Conservation (phyloP, 1,140 invertebrate species). For the Danaus melanippus region DNA sequence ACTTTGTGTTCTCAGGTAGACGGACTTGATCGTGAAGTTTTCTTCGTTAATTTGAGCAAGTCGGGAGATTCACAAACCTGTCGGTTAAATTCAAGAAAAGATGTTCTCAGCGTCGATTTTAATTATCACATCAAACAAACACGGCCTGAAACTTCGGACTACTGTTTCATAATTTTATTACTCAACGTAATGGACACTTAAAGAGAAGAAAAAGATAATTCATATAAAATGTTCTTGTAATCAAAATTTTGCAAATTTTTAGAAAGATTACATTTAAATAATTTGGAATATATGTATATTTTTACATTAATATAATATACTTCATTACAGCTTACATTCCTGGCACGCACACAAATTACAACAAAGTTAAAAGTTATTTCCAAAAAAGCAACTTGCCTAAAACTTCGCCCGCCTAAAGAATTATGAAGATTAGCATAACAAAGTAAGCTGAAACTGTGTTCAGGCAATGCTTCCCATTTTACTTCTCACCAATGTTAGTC, state of each 20-base stretch:
- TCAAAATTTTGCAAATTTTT: too few relatives aligned
- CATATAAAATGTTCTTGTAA: too few relatives aligned
- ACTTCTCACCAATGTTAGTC: slow-evolving; percentile 20
- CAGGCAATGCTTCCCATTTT: slow-evolving; percentile 45
- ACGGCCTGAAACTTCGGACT: too few relatives aligned
- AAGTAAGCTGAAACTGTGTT: slow-evolving; percentile 65
- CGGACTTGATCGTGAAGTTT: slow-evolving; percentile 68
- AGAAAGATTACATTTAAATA: too few relatives aligned
- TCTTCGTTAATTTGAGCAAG: slow-evolving; percentile 69
- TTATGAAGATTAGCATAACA: slow-evolving; percentile 71
- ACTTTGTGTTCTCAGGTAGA: slow-evolving; percentile 70
- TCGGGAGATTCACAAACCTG: slow-evolving; percentile 56
- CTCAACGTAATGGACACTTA: too few relatives aligned
- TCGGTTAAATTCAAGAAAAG: slow-evolving; percentile 35
- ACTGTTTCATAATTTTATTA: too few relatives aligned
- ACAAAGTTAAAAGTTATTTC: slow-evolving; percentile 64
- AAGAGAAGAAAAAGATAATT: too few relatives aligned
- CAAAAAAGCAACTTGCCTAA: slow-evolving; percentile 60
- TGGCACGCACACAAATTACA: slow-evolving; percentile 49
- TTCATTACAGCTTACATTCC: slow-evolving; percentile 24
- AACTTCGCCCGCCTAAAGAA: slow-evolving; percentile 64
- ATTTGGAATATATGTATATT: too few relatives aligned
- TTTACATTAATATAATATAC: too few relatives aligned
- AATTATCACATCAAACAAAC: slow-evolving; percentile 9
- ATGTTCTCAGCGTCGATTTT: slow-evolving; percentile 15